These are phyloP conservation scores for Acyrthosiphon pisum DNA, from an alignment of 1,140 invertebrate species.

Conservation along the genomic window DNA sequence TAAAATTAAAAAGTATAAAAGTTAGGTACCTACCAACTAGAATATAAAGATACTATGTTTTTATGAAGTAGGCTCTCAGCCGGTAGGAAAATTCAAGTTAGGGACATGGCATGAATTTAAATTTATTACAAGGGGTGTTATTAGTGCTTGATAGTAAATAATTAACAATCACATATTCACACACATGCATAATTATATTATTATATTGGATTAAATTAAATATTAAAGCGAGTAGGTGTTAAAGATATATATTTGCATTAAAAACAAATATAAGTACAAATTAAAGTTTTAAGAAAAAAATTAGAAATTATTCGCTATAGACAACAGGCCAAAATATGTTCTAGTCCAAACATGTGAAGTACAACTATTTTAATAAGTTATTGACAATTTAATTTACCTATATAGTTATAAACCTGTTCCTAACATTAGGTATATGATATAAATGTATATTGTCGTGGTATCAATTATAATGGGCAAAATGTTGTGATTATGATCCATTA, in stretches of 20 bases:
- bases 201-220: neutral
- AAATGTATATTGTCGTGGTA: neutral
- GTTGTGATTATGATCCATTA: neutral
- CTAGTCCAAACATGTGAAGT: neutral
- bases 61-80: no score
- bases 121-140: no score
- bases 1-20: no score
- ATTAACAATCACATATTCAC: no score
- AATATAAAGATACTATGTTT: no score
- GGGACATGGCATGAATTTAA: no score
- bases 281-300: neutral
- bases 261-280: neutral
- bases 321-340: neutral
- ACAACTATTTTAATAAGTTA: neutral
- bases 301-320: neutral
- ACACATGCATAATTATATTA: no score
- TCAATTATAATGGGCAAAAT: slow-evolving; percentile 12
- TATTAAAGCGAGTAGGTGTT: neutral
- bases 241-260: neutral
- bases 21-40: no score
- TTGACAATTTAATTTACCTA: neutral
- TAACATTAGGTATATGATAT: no score
- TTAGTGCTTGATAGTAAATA: no score
- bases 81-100: no score
- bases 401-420: no score